A percentile compares a stretch with the other conserved stretches of the same genome.
These are phyloP conservation scores for Leucosticte australis DNA, from an alignment of 2,113 vertebrate species.

Conservation along the genomic window DNA sequence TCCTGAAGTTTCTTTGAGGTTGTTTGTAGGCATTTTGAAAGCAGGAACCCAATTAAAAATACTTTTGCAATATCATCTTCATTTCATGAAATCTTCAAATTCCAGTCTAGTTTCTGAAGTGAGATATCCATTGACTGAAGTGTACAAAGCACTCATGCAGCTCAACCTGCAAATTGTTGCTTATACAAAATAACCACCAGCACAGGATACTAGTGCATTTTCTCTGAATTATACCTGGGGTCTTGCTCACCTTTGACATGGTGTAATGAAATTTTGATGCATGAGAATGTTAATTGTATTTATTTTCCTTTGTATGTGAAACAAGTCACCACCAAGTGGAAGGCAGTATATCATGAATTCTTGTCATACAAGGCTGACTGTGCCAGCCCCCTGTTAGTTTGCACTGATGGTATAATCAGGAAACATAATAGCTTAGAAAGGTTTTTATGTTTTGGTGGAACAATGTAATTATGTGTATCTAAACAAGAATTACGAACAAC, in stretches of 20 bases:
- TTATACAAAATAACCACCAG: neutral
- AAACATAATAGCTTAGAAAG: neutral
- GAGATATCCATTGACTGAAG: neutral
- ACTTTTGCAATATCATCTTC: neutral
- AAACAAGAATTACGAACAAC: neutral
- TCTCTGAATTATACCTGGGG: neutral
- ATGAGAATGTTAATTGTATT: neutral
- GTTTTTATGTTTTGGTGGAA: neutral
- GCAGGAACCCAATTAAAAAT: neutral
- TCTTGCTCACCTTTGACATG: neutral
- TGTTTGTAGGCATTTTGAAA: neutral
- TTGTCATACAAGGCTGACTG: neutral
- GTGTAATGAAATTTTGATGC: neutral
- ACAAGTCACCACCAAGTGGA: neutral
- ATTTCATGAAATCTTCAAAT: neutral
- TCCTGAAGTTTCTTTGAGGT: neutral
- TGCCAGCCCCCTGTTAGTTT: neutral
- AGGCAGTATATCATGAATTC: neutral
- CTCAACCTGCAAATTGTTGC: neutral
- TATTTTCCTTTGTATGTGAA: neutral
- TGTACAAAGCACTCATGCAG: neutral
- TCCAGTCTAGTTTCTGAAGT: neutral
- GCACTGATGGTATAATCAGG: neutral
- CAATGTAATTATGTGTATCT: neutral
- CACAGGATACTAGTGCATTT: neutral